A percentile compares a stretch with the other conserved stretches of the same genome.
Conservation (phyloP, 37 sponge, comb jelly and placozoan genomes). For the Amphimedon queenslandica region DNA sequence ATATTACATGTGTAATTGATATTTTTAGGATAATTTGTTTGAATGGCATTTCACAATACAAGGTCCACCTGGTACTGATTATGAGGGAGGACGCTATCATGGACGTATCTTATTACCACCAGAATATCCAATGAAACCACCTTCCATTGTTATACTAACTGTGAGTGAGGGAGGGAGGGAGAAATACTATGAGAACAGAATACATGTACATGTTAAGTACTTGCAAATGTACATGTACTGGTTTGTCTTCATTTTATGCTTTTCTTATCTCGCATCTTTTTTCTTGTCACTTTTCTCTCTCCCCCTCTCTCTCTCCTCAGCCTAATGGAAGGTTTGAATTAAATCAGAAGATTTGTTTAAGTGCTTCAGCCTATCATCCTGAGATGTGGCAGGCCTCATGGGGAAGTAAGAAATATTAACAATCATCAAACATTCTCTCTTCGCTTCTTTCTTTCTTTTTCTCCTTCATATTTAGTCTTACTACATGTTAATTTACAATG, state of each 20-base stretch:
- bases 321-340: conserved; percentile 95
- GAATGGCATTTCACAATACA: conserved; percentile 99
- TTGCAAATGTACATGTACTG: too few relatives aligned
- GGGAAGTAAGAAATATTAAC: conserved; percentile 79
- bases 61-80: conserved; percentile 81
- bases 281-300: too few relatives aligned
- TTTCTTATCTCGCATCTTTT: too few relatives aligned
- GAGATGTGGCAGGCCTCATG: conserved; percentile 99
- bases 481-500: neutral
- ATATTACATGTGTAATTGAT: too few relatives aligned
- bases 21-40: conserved; percentile 95
- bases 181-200: too few relatives aligned
- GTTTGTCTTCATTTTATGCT: too few relatives aligned
- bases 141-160: conserved; percentile 89
- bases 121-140: conserved; percentile 99
- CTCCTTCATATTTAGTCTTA: too few relatives aligned
- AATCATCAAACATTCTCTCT: neutral
- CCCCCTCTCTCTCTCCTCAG: conserved; percentile 13
- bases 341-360: conserved; percentile 94
- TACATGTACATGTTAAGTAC: too few relatives aligned
- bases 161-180: conserved; percentile 53
- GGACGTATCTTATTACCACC: conserved; percentile 92
- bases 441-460: neutral
- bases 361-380: conserved; percentile 93
- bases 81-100: conserved; percentile 90